phyloP scores from a whole-genome alignment of 1,140 invertebrate species.

The Megalonaias nervosa region DNA sequence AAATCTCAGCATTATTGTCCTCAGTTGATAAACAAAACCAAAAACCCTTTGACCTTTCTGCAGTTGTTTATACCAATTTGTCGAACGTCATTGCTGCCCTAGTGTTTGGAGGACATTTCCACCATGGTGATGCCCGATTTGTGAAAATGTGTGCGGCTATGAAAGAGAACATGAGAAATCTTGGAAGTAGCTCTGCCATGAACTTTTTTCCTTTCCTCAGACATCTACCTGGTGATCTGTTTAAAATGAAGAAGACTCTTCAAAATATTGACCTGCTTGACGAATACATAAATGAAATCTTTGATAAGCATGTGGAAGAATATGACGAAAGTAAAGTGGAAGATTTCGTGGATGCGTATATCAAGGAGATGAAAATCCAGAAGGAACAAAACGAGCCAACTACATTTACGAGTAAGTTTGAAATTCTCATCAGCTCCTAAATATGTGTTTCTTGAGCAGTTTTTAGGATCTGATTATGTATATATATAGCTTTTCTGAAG shows the following conservation, averaged over 20 bases:
- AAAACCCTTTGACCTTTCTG: slow-evolving; percentile 22
- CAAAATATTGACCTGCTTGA: slow-evolving; percentile 10
- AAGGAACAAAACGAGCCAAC: no score
- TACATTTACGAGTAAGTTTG: no score
- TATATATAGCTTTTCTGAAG: no score
- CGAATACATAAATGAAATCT: slow-evolving; percentile 4
- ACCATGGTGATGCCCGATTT: slow-evolving; percentile 8
- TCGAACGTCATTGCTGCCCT: slow-evolving; percentile 21
- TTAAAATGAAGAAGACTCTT: slow-evolving; percentile 7
- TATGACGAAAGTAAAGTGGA: slow-evolving; percentile 37
- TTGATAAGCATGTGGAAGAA: slow-evolving; percentile 25
- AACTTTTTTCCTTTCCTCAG: slow-evolving; percentile 31
- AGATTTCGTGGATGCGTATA: slow-evolving; percentile 43
- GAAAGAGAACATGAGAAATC: not conserved
- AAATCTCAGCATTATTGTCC: not conserved
- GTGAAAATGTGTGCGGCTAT: not conserved
- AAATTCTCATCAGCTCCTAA: no score
- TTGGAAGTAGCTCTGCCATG: not conserved
- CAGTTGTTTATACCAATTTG: slow-evolving; percentile 3
- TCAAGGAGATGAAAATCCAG: slow-evolving; percentile 28
- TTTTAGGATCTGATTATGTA: no score
- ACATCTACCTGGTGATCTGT: slow-evolving; percentile 24
- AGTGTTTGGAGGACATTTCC: slow-evolving; percentile 21
- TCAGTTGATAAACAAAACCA: slow-evolving; percentile 7
- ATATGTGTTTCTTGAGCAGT: no score